A percentile compares a stretch with the other conserved stretches of the same genome.
Evolutionary conservation across 2,888 invertebrate genomes (phyloP).

Genomic region (Strigamia transsilvanica): DNA sequence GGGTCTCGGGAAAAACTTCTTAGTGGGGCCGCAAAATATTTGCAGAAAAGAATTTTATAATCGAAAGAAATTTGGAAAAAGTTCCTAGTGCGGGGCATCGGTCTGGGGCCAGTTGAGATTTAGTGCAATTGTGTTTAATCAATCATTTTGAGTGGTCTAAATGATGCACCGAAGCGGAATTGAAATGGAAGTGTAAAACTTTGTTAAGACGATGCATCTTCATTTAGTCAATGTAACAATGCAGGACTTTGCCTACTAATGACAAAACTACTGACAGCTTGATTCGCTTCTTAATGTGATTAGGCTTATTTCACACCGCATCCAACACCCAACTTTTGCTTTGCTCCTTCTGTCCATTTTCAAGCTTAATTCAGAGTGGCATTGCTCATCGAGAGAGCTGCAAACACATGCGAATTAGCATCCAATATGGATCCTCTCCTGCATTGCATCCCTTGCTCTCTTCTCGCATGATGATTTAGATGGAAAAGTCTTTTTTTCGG

Average conservation of each 20-base stretch:
- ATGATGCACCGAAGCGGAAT: too few species aligned
- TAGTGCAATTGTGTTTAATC: too few species aligned
- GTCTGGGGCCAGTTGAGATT: too few species aligned
- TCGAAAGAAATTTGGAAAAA: too few species aligned
- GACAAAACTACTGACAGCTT: constrained; percentile 49
- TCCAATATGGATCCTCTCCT: constrained; percentile 35
- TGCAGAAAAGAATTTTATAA: too few species aligned
- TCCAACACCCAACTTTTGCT: constrained; percentile 32
- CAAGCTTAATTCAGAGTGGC: constrained; percentile 46
- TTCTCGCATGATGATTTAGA: constrained; percentile 34
- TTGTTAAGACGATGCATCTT: not conserved
- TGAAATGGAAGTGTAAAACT: too few species aligned
- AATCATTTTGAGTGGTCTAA: too few species aligned
- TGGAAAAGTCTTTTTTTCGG: not conserved
- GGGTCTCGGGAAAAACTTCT: too few species aligned
- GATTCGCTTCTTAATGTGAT: constrained; percentile 25
- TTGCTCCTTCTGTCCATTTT: constrained; percentile 43
- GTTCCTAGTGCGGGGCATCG: too few species aligned
- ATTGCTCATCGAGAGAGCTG: constrained; percentile 29
- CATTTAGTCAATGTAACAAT: not conserved
- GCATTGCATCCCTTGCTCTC: not conserved
- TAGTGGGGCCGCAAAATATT: too few species aligned
- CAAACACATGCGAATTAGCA: constrained; percentile 47
- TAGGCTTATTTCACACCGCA: constrained; percentile 27
- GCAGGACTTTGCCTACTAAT: not conserved